phyloP scores from a whole-genome alignment of 2,888 invertebrate species.

The Heterodera filipjevi region DNA sequence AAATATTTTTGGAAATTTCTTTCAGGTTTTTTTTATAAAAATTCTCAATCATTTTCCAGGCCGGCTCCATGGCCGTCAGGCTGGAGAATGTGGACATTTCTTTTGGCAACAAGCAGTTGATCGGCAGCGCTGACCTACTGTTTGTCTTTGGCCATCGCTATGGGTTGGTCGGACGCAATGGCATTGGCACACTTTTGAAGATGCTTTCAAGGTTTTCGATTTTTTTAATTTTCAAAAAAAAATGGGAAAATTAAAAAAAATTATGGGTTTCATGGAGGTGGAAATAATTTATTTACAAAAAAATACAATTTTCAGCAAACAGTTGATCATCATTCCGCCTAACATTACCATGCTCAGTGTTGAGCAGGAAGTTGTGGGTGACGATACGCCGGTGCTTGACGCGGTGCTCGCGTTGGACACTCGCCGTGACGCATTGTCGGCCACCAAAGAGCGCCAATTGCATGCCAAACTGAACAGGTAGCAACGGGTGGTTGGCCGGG shows the following conservation, averaged over 20 bases:
- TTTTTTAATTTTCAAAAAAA: too few species aligned
- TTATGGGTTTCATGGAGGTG: too few species aligned
- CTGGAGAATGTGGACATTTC: constrained; percentile 98
- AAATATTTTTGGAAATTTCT: not conserved
- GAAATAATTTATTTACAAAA: constrained; percentile 39
- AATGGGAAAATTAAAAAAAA: not conserved
- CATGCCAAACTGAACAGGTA: constrained; percentile 72
- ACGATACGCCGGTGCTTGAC: constrained; percentile 88
- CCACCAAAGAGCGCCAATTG: constrained; percentile 84
- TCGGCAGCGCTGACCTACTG: constrained; percentile 86
- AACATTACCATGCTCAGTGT: constrained; percentile 93
- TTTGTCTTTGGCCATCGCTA: constrained; percentile 90
- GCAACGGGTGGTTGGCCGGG: too few species aligned
- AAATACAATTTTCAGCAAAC: too few species aligned
- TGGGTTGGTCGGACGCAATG: constrained; percentile 84
- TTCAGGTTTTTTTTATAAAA: not conserved
- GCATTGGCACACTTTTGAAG: constrained; percentile 88
- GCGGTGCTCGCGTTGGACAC: constrained; percentile 92
- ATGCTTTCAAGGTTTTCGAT: constrained; percentile 79
- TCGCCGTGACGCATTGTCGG: constrained; percentile 78
- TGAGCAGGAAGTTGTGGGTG: constrained; percentile 96
- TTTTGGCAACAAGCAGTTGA: constrained; percentile 90
- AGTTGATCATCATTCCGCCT: constrained; percentile 87
- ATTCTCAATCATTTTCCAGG: not conserved
- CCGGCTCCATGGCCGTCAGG: constrained; percentile 82